phyloP scores from a whole-genome alignment of 1,140 invertebrate genomes.

The Bombus waltoni region DNA sequence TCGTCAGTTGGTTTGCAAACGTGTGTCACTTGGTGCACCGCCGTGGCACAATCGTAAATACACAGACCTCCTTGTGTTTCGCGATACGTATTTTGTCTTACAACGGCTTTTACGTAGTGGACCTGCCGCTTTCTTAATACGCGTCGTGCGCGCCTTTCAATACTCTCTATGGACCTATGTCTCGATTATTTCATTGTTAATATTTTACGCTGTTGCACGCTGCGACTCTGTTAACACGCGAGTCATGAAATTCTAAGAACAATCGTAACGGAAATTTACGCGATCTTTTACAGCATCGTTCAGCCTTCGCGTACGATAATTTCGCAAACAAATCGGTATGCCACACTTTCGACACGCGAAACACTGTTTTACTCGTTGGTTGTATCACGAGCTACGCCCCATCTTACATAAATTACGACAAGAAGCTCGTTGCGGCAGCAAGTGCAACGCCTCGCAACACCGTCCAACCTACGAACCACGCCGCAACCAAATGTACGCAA shows the following conservation, averaged over 20 bases:
- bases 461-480: background rate
- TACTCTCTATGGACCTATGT: background rate
- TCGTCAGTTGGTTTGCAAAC: conserved; percentile 52
- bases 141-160: conserved; percentile 5
- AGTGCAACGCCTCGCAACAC: background rate
- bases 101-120: conserved; percentile 32
- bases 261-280: background rate
- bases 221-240: background rate
- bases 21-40: conserved; percentile 36
- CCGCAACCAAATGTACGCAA: background rate
- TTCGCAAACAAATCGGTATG: background rate
- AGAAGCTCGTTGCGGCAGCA: conserved; percentile 1
- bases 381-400: background rate
- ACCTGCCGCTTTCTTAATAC: conserved; percentile 41
- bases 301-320: background rate
- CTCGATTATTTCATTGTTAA: conserved; percentile 16
- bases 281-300: background rate
- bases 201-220: background rate
- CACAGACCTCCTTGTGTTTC: conserved; percentile 31
- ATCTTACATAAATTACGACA: conserved; percentile 9
- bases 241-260: background rate
- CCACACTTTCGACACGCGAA: background rate
- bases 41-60: conserved; percentile 30
- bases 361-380: background rate
- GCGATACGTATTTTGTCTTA: conserved; percentile 49